Conservation (phyloP, 2,888 invertebrate species). For the Pristionchus japonicus region DNA sequence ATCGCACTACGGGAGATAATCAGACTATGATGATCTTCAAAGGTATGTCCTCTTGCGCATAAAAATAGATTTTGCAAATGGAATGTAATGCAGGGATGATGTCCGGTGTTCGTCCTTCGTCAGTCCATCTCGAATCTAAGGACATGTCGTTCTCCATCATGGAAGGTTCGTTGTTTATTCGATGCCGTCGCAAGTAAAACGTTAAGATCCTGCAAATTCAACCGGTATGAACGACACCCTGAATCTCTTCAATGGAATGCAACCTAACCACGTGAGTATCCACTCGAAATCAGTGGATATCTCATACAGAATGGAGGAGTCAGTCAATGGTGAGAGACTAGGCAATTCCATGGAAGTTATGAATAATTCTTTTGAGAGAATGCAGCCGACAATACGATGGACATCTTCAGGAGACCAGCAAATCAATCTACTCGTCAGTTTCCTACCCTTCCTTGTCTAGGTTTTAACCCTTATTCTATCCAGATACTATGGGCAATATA, state of each 20-base stretch:
- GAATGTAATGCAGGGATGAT: neutral
- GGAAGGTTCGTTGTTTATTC: neutral
- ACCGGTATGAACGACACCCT: neutral
- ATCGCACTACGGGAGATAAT: neutral
- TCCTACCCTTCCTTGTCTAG: too few relatives aligned
- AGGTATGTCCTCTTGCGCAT: too few relatives aligned
- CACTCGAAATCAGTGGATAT: slow-evolving; percentile 7
- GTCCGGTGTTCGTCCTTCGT: neutral
- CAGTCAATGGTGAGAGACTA: neutral
- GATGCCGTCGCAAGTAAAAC: neutral
- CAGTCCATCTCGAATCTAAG: neutral
- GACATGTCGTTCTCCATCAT: slow-evolving; percentile 38
- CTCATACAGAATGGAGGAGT: neutral
- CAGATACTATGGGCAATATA: neutral
- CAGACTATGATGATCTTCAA: neutral
- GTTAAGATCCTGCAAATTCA: neutral
- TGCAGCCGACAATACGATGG: neutral
- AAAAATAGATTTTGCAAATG: neutral
- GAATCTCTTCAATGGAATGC: neutral
- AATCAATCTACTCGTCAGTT: slow-evolving; percentile 26
- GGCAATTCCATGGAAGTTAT: neutral
- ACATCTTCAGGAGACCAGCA: neutral
- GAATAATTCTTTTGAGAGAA: neutral
- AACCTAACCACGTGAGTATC: neutral
- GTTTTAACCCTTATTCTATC: too few relatives aligned